A percentile compares a stretch with the other conserved stretches of the same genome.
Evolutionary conservation across 2,113 vertebrate genomes (phyloP).

Genomic region (Ictidomys tridecemlineatus): DNA sequence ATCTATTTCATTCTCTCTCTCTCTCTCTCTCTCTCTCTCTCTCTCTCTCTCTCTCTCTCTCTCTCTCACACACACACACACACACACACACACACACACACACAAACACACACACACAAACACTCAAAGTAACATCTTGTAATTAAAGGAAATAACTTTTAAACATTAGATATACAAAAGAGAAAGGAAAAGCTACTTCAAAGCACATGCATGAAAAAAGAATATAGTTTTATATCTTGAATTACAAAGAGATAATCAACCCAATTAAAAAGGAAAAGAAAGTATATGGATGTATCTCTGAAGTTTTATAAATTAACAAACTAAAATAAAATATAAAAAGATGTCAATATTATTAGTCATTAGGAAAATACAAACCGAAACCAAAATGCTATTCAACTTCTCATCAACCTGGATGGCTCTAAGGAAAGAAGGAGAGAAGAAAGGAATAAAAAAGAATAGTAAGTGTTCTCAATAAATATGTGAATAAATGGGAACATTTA

Average conservation of each 20-base stretch:
- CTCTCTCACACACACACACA: too few species aligned
- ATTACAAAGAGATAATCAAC: not conserved
- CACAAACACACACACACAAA: not conserved
- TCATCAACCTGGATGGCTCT: not conserved
- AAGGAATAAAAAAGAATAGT: not conserved
- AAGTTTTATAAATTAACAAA: not conserved
- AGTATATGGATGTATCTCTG: not conserved
- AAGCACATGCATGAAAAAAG: not conserved
- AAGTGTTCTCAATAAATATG: not conserved
- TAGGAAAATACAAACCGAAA: not conserved
- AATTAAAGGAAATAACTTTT: not conserved
- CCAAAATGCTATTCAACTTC: not conserved
- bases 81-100: too few species aligned
- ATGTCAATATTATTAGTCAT: not conserved
- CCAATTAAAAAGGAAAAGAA: not conserved
- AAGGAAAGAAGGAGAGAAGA: not conserved
- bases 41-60: not conserved
- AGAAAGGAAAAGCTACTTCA: not conserved
- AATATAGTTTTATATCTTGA: not conserved
- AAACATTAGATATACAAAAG: not conserved
- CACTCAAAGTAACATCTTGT: too few species aligned
- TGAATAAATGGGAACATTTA: not conserved
- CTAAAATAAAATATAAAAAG: not conserved
- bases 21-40: too few species aligned
- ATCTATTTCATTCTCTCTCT: not conserved